Base-by-base conservation (phyloP, 1,140 invertebrate species). In the Heliconius melpomene region DNA sequence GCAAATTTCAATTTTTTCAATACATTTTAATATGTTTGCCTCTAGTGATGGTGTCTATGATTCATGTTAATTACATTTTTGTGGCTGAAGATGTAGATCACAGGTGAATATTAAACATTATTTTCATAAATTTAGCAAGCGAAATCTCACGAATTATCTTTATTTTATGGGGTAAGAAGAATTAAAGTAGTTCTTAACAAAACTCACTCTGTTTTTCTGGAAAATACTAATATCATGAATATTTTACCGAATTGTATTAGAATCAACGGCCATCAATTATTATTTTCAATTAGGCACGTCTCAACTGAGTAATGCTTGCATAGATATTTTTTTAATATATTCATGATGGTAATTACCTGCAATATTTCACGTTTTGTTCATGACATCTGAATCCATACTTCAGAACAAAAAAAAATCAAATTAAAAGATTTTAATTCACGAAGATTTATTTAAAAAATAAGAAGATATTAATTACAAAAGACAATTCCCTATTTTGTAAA, bases 61-160 rank as follows among this genome's bases (percentile, higher is more conserved):
- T 86, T 60, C 87, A 93, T 57, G 88, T 92, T 13, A 92, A 92
- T 82, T 92, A 92, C 84, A 88, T 92, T 38, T 92, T 92, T 81
- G 90, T 92, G 32, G 91, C 91, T 57, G 91, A 91, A 86, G 84
- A 91, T 79, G 79, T 88, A 16, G 80, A 90, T 72, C 88, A 89
- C 83, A 90, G 91, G 90, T 91, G 87, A 83, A 70, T 66, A 66
- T 81, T 72, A 57, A 32, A 74, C 52, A 72, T 74, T 79, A 50
- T 26, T 52, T 29, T 52, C 1, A 20, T 16, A 54, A 29, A 13
- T 26, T 66, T 66, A 26, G 2, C 1, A 29, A 26, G 16, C 5
- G 2, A 0, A 8, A 5, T 23, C 23, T 13, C 0, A 60, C 8
- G 20, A 20, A 57, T 54, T 7, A 3, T n/a, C 2, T 23, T 57